Conservation (phyloP, 1,140 invertebrate genomes). For the Neotoxoptera formosana region DNA sequence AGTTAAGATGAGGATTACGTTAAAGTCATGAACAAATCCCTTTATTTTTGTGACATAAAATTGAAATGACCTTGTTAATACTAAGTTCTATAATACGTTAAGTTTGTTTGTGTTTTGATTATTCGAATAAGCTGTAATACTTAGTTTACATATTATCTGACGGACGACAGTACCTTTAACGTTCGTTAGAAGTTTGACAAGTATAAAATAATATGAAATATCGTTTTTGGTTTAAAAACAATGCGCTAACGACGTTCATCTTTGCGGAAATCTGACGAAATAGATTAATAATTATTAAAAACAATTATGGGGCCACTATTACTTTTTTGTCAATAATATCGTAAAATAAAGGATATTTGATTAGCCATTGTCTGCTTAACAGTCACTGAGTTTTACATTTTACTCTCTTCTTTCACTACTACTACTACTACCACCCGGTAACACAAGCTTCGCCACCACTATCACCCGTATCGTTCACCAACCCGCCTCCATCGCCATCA, state of each 20-base stretch:
- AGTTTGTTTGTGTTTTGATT: constrained; percentile 1
- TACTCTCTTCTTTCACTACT: not conserved
- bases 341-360: not conserved
- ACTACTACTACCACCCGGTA: not conserved
- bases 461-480: not conserved
- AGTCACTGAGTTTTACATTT: not conserved
- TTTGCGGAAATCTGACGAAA: not conserved
- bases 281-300: not conserved
- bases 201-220: not conserved
- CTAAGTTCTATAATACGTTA: not conserved
- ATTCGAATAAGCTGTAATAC: not conserved
- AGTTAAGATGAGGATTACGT: not conserved
- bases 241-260: not conserved
- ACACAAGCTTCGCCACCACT: not conserved
- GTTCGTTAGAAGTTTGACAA: not conserved
- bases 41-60: not conserved
- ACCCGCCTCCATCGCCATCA: not conserved
- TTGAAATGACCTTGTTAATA: not conserved
- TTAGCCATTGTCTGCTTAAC: not conserved
- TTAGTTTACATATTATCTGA: not conserved
- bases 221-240: not conserved
- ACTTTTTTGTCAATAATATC: not conserved
- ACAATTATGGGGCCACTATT: not conserved
- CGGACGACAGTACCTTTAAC: not conserved
- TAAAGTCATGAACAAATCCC: not conserved